phyloP scores from a whole-genome alignment of 2,888 invertebrate genomes.

The Sipha maydis region DNA sequence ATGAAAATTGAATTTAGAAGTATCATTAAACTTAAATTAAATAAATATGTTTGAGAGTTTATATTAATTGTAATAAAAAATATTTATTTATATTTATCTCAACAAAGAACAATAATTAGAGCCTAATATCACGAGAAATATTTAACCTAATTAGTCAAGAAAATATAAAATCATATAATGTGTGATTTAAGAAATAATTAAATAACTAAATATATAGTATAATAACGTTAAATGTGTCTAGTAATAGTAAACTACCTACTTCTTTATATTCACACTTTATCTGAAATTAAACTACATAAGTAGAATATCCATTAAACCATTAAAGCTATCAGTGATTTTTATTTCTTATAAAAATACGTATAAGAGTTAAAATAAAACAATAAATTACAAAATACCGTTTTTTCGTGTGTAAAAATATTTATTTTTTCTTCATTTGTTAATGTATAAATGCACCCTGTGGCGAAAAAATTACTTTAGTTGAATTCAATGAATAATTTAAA shows the following conservation, averaged over 20 bases:
- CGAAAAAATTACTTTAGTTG: no score
- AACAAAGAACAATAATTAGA: not conserved
- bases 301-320: not conserved
- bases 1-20: no score
- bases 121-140: not conserved
- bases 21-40: not conserved
- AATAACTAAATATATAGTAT: not conserved
- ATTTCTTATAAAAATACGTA: not conserved
- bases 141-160: not conserved
- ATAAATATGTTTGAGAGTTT: not conserved
- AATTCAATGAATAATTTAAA: no score
- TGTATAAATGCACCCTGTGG: no score
- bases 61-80: not conserved
- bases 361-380: slow-evolving; percentile 15
- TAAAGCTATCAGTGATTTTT: not conserved
- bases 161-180: slow-evolving; percentile 11
- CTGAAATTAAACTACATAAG: not conserved
- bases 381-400: not conserved
- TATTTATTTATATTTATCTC: not conserved
- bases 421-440: no score
- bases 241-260: not conserved
- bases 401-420: no score
- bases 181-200: slow-evolving; percentile 23
- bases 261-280: not conserved
- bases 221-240: not conserved